phyloP scores from a whole-genome alignment of 2,888 invertebrate species.

The Isotomurus palustris region DNA sequence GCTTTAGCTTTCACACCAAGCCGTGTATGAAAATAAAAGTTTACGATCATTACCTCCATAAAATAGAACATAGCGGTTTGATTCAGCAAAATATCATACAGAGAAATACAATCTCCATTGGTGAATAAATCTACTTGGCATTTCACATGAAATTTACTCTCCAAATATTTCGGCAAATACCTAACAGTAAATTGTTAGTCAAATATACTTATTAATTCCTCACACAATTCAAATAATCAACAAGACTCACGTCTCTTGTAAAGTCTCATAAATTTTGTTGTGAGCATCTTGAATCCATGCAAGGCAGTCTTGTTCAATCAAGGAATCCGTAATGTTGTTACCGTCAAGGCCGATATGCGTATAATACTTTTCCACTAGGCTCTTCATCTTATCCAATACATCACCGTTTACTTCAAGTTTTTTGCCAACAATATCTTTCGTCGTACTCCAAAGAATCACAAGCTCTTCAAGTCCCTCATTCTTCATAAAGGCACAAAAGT shows the following conservation, averaged over 20 bases:
- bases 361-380: slow-evolving; percentile 33
- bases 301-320: slow-evolving; percentile 34
- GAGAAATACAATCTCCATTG: slow-evolving; percentile 63
- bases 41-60: slow-evolving; percentile 65
- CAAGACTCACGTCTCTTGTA: slow-evolving; percentile 14
- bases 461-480: slow-evolving; percentile 43
- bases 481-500: slow-evolving; percentile 41
- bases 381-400: slow-evolving; percentile 12
- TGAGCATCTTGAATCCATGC: slow-evolving; percentile 33
- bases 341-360: slow-evolving; percentile 29
- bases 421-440: slow-evolving; percentile 12
- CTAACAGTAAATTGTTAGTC: slow-evolving; percentile 49
- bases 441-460: slow-evolving; percentile 34
- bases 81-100: slow-evolving; percentile 85
- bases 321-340: slow-evolving; percentile 33
- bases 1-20: too few species aligned
- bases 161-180: slow-evolving; percentile 72
- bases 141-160: slow-evolving; percentile 82
- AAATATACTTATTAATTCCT: not conserved
- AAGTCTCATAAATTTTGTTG: slow-evolving; percentile 19
- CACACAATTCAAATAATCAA: not conserved
- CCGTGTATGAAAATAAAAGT: too few species aligned
- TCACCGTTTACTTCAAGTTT: slow-evolving; percentile 3
- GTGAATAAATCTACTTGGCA: slow-evolving; percentile 89
- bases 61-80: slow-evolving; percentile 89